Evolutionary conservation across 2,888 invertebrate species (phyloP).

Genomic region (Nephrotoma flavescens): DNA sequence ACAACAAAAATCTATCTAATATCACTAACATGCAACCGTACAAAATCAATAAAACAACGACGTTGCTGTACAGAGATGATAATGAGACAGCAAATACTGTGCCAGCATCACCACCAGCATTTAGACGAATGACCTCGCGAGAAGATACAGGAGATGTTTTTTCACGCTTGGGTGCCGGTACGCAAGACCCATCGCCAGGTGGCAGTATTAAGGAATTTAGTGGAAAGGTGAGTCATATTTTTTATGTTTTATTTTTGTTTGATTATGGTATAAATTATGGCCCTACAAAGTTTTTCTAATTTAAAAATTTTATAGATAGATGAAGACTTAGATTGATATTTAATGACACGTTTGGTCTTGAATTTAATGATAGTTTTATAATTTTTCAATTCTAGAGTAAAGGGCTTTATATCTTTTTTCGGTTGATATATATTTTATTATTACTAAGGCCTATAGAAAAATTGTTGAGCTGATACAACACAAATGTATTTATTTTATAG

Average conservation of each 20-base stretch:
- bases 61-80: slow-evolving; percentile 13
- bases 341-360: no score
- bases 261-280: neutral
- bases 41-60: neutral
- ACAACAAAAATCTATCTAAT: neutral
- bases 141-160: slow-evolving; percentile 22
- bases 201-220: slow-evolving; percentile 22
- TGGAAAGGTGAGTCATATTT: slow-evolving; percentile 17
- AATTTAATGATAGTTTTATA: no score
- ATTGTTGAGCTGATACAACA: no score
- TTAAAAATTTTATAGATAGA: no score
- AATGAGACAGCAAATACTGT: slow-evolving; percentile 7
- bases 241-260: neutral
- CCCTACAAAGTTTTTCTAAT: no score
- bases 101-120: slow-evolving; percentile 17
- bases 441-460: no score
- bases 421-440: no score
- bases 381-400: no score
- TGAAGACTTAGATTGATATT: no score
- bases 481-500: no score
- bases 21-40: neutral
- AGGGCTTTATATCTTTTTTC: no score
- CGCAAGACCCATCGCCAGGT: slow-evolving; percentile 21
- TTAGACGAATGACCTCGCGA: slow-evolving; percentile 19
- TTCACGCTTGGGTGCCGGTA: slow-evolving; percentile 21